Percentiles rank a stretch among this genome's conserved stretches.
Conservation (phyloP, 2,113 vertebrate genomes). For the Callorhinus ursinus region DNA sequence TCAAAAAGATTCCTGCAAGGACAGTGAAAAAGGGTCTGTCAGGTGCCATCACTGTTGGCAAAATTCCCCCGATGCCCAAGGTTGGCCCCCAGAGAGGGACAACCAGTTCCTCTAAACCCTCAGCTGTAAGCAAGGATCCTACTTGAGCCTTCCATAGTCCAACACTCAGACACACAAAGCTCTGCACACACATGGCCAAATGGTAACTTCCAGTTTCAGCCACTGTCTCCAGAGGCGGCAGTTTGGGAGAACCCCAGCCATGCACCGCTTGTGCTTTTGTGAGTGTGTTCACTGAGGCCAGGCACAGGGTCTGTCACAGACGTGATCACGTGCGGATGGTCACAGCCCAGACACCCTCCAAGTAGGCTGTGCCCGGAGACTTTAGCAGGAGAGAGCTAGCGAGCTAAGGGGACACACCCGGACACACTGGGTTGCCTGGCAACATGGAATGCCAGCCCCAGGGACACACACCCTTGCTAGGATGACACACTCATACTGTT, state of each 20-base stretch:
- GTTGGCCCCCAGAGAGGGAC: not conserved
- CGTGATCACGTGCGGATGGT: not conserved
- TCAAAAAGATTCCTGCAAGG: not conserved
- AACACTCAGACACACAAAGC: not conserved
- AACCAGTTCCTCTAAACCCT: not conserved
- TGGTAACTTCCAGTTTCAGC: not conserved
- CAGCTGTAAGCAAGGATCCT: not conserved
- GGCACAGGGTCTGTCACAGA: not conserved
- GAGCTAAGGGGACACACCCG: not conserved
- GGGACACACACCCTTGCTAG: not conserved
- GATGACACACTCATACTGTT: not conserved
- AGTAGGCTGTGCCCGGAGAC: not conserved
- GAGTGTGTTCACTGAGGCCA: not conserved
- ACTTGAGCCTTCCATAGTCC: not conserved
- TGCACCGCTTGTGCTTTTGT: accelerated
- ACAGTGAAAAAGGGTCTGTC: not conserved
- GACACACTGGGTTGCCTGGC: not conserved
- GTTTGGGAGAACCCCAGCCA: not conserved
- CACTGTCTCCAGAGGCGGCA: not conserved
- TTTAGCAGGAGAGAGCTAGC: not conserved
- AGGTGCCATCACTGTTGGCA: not conserved
- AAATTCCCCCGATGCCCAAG: not conserved
- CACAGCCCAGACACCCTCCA: not conserved
- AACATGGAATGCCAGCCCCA: not conserved
- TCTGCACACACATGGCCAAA: not conserved